Percentiles rank a stretch among this genome's conserved stretches.
Evolutionary conservation across 2,113 vertebrate species (phyloP).

Genomic region (Bostrychus sinensis): DNA sequence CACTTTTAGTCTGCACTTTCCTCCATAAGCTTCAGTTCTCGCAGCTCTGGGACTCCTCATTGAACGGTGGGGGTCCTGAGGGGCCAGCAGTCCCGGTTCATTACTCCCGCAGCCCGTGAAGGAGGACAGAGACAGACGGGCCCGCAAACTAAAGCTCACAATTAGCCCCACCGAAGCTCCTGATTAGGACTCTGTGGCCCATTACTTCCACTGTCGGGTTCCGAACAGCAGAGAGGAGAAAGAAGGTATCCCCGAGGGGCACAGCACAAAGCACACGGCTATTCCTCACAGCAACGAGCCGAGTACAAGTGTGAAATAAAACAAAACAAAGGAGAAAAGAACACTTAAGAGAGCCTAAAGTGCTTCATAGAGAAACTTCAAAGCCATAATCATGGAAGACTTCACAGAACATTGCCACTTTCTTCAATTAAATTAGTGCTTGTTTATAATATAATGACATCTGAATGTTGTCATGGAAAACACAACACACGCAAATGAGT

Average conservation of each 20-base stretch:
- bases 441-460: no score
- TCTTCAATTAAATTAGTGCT: no score
- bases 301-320: conserved; percentile 7
- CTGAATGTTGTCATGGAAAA: no score
- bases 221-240: conserved; percentile 7
- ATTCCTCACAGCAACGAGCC: background rate
- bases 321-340: conserved; percentile 2
- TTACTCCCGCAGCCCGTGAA: conserved; percentile 47
- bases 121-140: conserved; percentile 34
- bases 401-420: background rate
- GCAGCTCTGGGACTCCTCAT: conserved; percentile 22
- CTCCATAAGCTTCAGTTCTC: conserved; percentile 37
- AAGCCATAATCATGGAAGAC: background rate
- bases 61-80: conserved; percentile 31
- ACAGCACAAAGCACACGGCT: background rate
- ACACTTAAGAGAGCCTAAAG: no score
- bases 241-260: conserved; percentile 7
- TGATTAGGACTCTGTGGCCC: conserved; percentile 58
- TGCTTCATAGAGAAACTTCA: background rate
- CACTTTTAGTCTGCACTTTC: conserved; percentile 14
- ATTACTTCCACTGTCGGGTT: conserved; percentile 37
- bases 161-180: conserved; percentile 49
- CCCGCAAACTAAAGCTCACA: conserved; percentile 22
- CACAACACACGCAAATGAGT: no score
- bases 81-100: conserved; percentile 48